Evolutionary conservation across 2,113 vertebrate species (phyloP).

Genomic region (Elachura formosa): DNA sequence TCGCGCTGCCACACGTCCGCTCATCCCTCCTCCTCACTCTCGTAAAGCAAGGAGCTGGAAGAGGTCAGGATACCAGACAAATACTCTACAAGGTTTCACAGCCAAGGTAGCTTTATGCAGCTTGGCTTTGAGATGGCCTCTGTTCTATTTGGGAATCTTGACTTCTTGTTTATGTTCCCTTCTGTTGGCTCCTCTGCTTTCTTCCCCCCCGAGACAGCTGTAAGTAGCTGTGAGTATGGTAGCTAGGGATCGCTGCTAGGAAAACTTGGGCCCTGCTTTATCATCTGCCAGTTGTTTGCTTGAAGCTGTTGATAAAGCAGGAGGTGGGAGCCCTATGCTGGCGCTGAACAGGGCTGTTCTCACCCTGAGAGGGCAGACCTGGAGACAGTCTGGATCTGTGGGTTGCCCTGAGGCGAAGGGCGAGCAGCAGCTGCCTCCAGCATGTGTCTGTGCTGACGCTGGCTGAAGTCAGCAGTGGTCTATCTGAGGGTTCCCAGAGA

Average conservation of each 20-base stretch:
- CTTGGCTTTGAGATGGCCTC: not conserved
- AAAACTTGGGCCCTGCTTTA: not conserved
- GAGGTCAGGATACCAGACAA: not conserved
- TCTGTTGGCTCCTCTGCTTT: not conserved
- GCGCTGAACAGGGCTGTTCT: not conserved
- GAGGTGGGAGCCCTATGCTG: not conserved
- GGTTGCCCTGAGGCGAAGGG: not conserved
- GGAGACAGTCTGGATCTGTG: not conserved
- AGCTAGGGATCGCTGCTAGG: not conserved
- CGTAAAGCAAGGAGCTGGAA: not conserved
- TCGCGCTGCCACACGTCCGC: not conserved
- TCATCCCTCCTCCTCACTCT: not conserved
- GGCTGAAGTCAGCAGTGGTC: not conserved
- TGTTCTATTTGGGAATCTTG: not conserved
- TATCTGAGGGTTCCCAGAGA: not conserved
- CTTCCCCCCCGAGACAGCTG: not conserved
- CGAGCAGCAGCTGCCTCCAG: not conserved
- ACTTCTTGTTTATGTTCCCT: not conserved
- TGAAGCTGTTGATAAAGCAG: constrained; percentile 15
- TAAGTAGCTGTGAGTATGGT: not conserved
- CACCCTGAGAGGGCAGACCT: not conserved
- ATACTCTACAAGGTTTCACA: not conserved
- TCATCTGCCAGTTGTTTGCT: not conserved
- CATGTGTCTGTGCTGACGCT: not conserved
- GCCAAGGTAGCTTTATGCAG: not conserved